These are phyloP conservation scores for Rhogogaster chlorosoma DNA, from an alignment of 2,888 invertebrate species.

Conservation along the genomic window DNA sequence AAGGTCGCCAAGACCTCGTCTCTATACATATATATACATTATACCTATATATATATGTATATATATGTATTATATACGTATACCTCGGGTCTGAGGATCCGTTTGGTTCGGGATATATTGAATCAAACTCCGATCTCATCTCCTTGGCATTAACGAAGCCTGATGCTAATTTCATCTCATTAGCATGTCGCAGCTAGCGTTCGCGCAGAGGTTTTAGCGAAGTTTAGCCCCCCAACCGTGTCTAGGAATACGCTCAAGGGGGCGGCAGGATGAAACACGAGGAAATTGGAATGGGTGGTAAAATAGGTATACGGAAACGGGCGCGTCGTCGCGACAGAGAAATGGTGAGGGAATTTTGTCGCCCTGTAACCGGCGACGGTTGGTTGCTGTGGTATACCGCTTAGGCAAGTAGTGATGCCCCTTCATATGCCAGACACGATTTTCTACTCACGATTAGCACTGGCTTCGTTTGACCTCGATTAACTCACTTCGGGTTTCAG, in stretches of 20 bases:
- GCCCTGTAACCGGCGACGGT: slow-evolving; percentile 11
- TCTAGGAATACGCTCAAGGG: slow-evolving; percentile 51
- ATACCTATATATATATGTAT: too few species aligned
- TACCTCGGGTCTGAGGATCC: slow-evolving; percentile 45
- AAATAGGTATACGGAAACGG: not conserved
- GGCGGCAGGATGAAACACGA: slow-evolving; percentile 25
- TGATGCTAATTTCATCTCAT: slow-evolving; percentile 64
- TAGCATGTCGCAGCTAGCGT: slow-evolving; percentile 60
- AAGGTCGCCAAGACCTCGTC: slow-evolving; percentile 35
- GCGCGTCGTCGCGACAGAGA: slow-evolving; percentile 12
- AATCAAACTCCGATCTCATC: slow-evolving; percentile 52
- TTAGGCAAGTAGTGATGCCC: slow-evolving; percentile 56
- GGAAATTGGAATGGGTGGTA: slow-evolving; percentile 34
- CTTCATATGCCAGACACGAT: slow-evolving; percentile 76
- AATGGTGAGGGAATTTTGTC: slow-evolving; percentile 7
- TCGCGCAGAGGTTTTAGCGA: slow-evolving; percentile 58
- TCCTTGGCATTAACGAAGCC: slow-evolving; percentile 50
- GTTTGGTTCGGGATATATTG: slow-evolving; percentile 48
- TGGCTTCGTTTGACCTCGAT: slow-evolving; percentile 16
- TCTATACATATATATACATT: not conserved
- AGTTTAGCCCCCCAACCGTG: slow-evolving; percentile 54
- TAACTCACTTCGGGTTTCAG: not conserved
- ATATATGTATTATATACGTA: slow-evolving; percentile 25
- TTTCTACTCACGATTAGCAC: slow-evolving; percentile 74
- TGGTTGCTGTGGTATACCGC: not conserved